phyloP scores from a whole-genome alignment of 2,888 invertebrate species.

The Caenorhabditis parvicauda region DNA sequence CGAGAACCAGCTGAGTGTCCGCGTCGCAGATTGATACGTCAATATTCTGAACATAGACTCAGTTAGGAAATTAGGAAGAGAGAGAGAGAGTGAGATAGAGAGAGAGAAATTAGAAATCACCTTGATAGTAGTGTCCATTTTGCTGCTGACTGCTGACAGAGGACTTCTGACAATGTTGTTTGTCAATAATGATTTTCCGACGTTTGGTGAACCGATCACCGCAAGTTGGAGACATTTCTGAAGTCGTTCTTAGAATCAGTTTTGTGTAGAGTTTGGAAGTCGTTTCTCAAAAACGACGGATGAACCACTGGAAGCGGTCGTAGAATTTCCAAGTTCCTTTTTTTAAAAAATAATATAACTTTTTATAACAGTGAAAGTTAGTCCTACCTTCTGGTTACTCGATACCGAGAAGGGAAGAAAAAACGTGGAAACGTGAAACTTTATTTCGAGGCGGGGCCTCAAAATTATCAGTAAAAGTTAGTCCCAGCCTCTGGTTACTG shows the following conservation, averaged over 20 bases:
- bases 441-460: too few relatives aligned
- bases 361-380: too few relatives aligned
- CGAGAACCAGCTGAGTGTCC: slow-evolving; percentile 79
- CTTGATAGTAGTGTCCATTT: slow-evolving; percentile 73
- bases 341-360: too few relatives aligned
- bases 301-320: slow-evolving; percentile 1
- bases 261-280: background rate
- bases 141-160: slow-evolving; percentile 85
- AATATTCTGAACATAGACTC: slow-evolving; percentile 38
- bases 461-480: too few relatives aligned
- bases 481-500: too few relatives aligned
- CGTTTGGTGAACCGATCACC: slow-evolving; percentile 88
- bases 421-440: too few relatives aligned
- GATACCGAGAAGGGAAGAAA: too few relatives aligned
- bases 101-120: too few relatives aligned
- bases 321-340: too few relatives aligned
- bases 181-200: slow-evolving; percentile 90
- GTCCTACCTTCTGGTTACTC: too few relatives aligned
- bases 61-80: background rate
- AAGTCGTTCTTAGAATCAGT: background rate
- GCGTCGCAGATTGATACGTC: slow-evolving; percentile 36
- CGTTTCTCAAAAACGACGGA: background rate
- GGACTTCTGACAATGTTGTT: slow-evolving; percentile 78
- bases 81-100: too few relatives aligned
- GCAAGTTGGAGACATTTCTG: slow-evolving; percentile 68